These are phyloP conservation scores for Spheniscus humboldti DNA, from an alignment of 2,797 vertebrate genomes.

Conservation along the genomic window DNA sequence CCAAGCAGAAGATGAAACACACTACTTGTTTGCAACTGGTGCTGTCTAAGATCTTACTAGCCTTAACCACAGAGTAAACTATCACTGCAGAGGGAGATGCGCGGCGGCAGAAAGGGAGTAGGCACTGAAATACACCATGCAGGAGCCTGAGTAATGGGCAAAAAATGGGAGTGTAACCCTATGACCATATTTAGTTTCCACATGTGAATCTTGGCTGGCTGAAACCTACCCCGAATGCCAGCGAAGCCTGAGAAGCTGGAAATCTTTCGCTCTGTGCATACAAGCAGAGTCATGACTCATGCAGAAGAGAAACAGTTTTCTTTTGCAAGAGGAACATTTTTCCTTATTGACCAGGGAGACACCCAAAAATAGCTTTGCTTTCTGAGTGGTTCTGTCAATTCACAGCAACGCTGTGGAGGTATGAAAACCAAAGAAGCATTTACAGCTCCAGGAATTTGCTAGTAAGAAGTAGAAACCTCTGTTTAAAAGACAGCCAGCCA, in stretches of 20 bases:
- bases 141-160: conserved; percentile 49
- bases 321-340: conserved; percentile 42
- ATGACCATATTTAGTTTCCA: conserved; percentile 68
- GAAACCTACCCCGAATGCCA: conserved; percentile 37
- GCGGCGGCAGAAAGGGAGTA: not conserved
- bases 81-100: not conserved
- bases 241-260: conserved; percentile 62
- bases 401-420: not conserved
- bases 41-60: not conserved
- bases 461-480: not conserved
- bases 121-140: conserved; percentile 32
- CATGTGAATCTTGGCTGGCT: conserved; percentile 64
- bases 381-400: conserved; percentile 3
- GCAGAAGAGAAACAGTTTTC: conserved; percentile 57
- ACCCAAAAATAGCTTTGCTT: not conserved
- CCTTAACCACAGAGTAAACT: not conserved
- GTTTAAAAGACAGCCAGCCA: not conserved
- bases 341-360: conserved; percentile 36
- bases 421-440: not conserved
- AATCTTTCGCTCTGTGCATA: conserved; percentile 62
- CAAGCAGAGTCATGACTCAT: conserved; percentile 67
- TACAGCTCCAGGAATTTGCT: not conserved
- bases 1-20: not conserved
- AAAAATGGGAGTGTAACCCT: conserved; percentile 49
- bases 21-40: not conserved